These are phyloP conservation scores for Rhadinocentrus ornatus DNA, from an alignment of 2,797 vertebrate species.

Conservation along the genomic window DNA sequence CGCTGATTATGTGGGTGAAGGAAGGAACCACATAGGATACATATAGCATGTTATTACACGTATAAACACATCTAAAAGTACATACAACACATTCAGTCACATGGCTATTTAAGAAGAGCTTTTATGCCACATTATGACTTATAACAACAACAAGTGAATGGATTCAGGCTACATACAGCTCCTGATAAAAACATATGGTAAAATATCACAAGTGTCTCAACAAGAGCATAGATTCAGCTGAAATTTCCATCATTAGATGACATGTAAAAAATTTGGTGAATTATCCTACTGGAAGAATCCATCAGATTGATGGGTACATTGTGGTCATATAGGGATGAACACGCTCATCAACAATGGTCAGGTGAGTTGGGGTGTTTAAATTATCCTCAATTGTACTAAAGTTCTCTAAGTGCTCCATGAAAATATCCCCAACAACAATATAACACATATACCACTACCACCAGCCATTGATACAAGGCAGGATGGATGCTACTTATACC, in stretches of 20 bases:
- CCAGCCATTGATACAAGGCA: not conserved
- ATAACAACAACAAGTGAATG: not conserved
- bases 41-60: constrained; percentile 15
- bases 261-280: not conserved
- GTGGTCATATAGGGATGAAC: not conserved
- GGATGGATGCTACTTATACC: not conserved
- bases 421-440: not conserved
- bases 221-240: not conserved
- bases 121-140: not conserved
- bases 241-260: not conserved
- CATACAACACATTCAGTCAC: constrained; percentile 19
- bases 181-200: constrained; percentile 1
- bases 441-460: not conserved
- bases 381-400: not conserved
- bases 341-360: not conserved
- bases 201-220: not conserved
- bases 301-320: constrained; percentile 47
- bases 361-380: not conserved
- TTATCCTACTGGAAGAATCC: constrained; percentile 61
- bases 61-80: constrained; percentile 22
- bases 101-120: constrained; percentile 8
- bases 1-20: not conserved
- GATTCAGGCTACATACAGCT: constrained; percentile 18
- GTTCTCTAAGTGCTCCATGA: not conserved
- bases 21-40: constrained; percentile 6